A percentile compares a stretch with the other conserved stretches of the same genome.
These are phyloP conservation scores for Equus przewalskii DNA, from an alignment of 2,113 vertebrate species.

Conservation along the genomic window DNA sequence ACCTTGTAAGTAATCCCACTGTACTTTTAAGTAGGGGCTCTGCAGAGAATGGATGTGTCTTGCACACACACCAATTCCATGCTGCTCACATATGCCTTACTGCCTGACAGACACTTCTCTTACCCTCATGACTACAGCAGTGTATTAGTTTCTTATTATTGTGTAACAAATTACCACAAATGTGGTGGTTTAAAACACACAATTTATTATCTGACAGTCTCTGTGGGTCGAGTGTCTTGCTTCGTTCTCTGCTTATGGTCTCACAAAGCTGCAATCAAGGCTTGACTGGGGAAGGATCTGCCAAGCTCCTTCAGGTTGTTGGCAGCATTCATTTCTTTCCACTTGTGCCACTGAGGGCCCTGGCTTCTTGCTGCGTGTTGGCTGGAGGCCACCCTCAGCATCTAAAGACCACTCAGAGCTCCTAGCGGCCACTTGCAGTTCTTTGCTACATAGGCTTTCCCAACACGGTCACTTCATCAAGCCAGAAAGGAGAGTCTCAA, in stretches of 20 bases:
- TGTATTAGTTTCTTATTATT: constrained; percentile 35
- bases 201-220: background rate
- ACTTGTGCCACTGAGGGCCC: background rate
- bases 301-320: background rate
- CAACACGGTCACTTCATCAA: background rate
- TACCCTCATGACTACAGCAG: background rate
- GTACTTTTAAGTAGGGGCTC: background rate
- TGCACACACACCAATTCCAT: background rate
- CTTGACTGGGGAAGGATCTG: constrained; percentile 18
- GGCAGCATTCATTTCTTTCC: constrained; percentile 23
- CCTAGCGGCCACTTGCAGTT: background rate
- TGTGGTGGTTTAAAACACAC: background rate
- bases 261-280: background rate
- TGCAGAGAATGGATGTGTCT: background rate
- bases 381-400: background rate
- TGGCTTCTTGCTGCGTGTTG: constrained; percentile 10
- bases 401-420: background rate
- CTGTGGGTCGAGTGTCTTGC: background rate
- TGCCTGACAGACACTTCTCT: background rate
- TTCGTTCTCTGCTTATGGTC: background rate
- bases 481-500: background rate
- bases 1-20: background rate
- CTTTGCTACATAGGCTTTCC: background rate
- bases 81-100: background rate
- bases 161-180: background rate